These are phyloP conservation scores for Nephila pilipes DNA, from an alignment of 1,140 invertebrate genomes.

Conservation along the genomic window DNA sequence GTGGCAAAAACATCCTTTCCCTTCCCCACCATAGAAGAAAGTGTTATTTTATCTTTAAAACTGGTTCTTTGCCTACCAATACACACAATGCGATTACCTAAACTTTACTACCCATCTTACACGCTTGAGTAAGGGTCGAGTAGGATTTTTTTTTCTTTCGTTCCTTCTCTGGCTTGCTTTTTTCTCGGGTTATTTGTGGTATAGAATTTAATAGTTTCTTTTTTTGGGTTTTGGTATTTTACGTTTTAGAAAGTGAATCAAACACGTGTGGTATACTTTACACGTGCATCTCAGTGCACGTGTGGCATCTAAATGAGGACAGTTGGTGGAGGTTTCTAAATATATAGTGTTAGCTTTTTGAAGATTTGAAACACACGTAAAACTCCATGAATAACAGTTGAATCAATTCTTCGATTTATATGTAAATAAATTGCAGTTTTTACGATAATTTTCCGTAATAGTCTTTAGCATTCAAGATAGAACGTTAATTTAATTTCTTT, in stretches of 20 bases:
- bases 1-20: not conserved
- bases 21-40: not conserved
- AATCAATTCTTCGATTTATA: too few species aligned
- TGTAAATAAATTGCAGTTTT: too few species aligned
- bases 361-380: too few species aligned
- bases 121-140: constrained; percentile 29
- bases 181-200: not conserved
- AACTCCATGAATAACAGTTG: too few species aligned
- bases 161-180: not conserved
- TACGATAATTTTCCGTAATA: too few species aligned
- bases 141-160: not conserved
- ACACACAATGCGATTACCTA: constrained; percentile 32
- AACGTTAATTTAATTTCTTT: too few species aligned
- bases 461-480: too few species aligned
- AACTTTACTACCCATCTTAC: constrained; percentile 1
- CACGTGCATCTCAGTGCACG: too few species aligned
- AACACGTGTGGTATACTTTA: not conserved
- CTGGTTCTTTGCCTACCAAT: constrained; percentile 11
- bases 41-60: not conserved
- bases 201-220: not conserved
- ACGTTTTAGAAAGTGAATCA: not conserved
- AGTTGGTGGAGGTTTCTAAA: not conserved
- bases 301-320: not conserved
- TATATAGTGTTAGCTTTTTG: too few species aligned
- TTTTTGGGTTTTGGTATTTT: not conserved